Percentiles rank a stretch among this genome's conserved stretches.
These are phyloP conservation scores for Globicephala melas DNA, from an alignment of 2,113 vertebrate genomes.

Conservation along the genomic window DNA sequence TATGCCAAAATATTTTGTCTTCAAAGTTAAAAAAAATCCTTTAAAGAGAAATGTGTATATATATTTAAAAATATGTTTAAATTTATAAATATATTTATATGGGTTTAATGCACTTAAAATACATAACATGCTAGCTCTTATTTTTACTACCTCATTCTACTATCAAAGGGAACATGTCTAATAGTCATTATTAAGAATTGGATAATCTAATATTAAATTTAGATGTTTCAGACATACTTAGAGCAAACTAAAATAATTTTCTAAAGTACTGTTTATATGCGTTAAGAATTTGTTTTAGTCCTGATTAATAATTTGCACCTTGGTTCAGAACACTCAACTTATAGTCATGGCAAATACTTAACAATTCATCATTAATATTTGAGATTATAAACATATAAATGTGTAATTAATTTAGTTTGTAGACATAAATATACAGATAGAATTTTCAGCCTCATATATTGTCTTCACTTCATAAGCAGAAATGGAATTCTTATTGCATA, in stretches of 20 bases:
- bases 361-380: slow-evolving; percentile 38
- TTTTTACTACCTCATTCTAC: background rate
- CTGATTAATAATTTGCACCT: slow-evolving; percentile 68
- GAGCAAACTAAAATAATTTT: background rate
- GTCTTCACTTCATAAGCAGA: background rate
- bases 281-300: slow-evolving; percentile 55
- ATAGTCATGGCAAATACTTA: slow-evolving; percentile 35
- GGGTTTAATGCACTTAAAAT: background rate
- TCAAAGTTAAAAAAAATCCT: background rate
- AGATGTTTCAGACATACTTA: background rate
- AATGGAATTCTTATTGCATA: background rate
- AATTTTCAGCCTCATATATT: background rate
- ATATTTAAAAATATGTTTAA: background rate
- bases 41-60: background rate
- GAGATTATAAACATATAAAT: slow-evolving; percentile 37
- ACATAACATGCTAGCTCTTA: background rate
- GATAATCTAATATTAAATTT: background rate
- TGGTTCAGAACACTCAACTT: slow-evolving; percentile 47
- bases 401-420: slow-evolving; percentile 50
- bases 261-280: slow-evolving; percentile 33
- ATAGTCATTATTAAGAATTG: background rate
- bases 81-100: background rate
- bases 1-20: background rate
- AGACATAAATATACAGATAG: background rate
- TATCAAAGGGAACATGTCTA: background rate